phyloP scores from a whole-genome alignment of 2,888 invertebrate genomes.

The Pteria penguin region DNA sequence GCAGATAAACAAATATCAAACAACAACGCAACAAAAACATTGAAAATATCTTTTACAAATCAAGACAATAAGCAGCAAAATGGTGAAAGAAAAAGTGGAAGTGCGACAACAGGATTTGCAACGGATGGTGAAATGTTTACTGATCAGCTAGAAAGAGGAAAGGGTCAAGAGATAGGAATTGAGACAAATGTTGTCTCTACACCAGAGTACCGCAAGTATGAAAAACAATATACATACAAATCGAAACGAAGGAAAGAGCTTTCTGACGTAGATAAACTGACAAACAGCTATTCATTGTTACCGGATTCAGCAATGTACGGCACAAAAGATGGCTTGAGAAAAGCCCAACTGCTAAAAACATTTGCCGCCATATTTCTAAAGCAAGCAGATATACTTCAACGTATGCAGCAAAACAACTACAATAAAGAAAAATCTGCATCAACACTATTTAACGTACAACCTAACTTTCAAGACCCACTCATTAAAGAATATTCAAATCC shows the following conservation, averaged over 20 bases:
- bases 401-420: not conserved
- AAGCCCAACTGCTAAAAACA: not conserved
- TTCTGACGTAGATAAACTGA: no score
- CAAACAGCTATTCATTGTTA: no score
- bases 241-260: no score
- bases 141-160: no score
- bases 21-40: no score
- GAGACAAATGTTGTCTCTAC: not conserved
- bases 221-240: no score
- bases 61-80: no score
- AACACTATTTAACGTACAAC: not conserved
- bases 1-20: no score
- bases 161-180: no score
- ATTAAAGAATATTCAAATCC: not conserved
- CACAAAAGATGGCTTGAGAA: not conserved
- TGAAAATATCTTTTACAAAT: no score
- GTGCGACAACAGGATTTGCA: not conserved
- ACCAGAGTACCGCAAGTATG: no score
- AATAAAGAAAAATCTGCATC: not conserved
- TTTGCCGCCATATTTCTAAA: constrained; percentile 6
- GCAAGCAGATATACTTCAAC: constrained; percentile 8
- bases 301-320: not conserved
- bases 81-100: not conserved
- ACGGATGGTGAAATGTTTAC: no score
- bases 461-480: not conserved